Conservation (phyloP, 2,888 invertebrate genomes). For the Arenicola marina region DNA sequence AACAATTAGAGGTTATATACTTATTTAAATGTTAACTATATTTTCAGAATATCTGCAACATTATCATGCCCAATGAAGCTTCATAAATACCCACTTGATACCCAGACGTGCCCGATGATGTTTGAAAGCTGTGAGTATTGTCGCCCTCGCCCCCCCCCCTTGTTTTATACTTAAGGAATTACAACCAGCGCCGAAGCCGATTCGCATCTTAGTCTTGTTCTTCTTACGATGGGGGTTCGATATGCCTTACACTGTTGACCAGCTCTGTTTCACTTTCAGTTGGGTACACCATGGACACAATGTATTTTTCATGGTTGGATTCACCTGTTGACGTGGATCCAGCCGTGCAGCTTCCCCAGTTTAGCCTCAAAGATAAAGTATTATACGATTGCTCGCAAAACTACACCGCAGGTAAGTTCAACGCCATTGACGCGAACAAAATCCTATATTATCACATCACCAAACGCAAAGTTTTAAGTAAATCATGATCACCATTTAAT, state of each 20-base stretch:
- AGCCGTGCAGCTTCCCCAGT: conserved; percentile 28
- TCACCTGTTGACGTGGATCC: conserved; percentile 29
- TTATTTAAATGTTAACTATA: too few relatives aligned
- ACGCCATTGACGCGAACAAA: too few relatives aligned
- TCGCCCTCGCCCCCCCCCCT: too few relatives aligned
- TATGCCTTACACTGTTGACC: too few relatives aligned
- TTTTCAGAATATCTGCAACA: conserved; percentile 47
- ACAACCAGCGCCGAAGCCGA: too few relatives aligned
- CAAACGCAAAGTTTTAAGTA: too few relatives aligned
- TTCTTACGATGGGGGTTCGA: too few relatives aligned
- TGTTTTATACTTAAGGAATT: too few relatives aligned
- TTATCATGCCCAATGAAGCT: conserved; percentile 54
- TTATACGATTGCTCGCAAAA: conserved; percentile 36
- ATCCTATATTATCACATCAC: too few relatives aligned
- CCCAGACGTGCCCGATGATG: conserved; percentile 49
- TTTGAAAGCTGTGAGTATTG: conserved; percentile 58
- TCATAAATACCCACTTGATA: conserved; percentile 54
- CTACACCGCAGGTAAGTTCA: conserved; percentile 31
- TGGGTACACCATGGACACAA: conserved; percentile 35
- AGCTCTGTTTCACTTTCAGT: conserved; percentile 24
- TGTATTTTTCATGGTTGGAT: conserved; percentile 30
- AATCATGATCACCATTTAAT: too few relatives aligned
- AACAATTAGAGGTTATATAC: too few relatives aligned
- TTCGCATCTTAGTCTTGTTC: too few relatives aligned
- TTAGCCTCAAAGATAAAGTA: conserved; percentile 25